phyloP scores from a whole-genome alignment of 1,140 invertebrate genomes.

The Cherax quadricarinatus region DNA sequence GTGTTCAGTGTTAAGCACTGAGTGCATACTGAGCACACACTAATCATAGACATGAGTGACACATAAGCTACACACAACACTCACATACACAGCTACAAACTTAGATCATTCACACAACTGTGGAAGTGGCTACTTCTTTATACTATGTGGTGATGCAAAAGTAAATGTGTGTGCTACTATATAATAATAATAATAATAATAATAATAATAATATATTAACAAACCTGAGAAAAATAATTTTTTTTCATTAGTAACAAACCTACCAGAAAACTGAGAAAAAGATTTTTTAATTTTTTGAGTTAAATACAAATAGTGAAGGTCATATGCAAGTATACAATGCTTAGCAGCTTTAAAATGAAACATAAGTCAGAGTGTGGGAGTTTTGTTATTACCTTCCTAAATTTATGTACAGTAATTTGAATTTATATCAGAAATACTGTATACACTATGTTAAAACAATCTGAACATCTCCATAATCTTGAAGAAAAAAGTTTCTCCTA shows the following conservation, averaged over 20 bases:
- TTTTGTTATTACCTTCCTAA: too few relatives aligned
- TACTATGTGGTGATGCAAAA: neutral
- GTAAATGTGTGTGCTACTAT: neutral
- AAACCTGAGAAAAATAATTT: neutral
- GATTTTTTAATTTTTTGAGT: neutral
- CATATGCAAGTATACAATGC: too few relatives aligned
- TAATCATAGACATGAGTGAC: constrained; percentile 19
- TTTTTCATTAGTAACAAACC: neutral
- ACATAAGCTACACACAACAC: constrained; percentile 17
- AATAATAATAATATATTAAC: constrained; percentile 1
- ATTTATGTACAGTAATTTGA: too few relatives aligned
- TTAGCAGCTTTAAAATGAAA: too few relatives aligned
- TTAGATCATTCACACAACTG: constrained; percentile 9
- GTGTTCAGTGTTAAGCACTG: constrained; percentile 3
- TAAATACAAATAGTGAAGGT: neutral
- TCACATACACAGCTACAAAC: constrained; percentile 24
- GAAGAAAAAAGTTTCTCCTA: neutral
- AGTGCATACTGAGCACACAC: constrained; percentile 43
- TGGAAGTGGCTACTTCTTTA: constrained; percentile 15
- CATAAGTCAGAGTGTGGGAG: too few relatives aligned
- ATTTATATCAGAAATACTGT: too few relatives aligned
- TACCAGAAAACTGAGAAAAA: neutral
- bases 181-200: neutral
- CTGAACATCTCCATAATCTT: neutral
- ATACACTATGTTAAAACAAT: too few relatives aligned